These are phyloP conservation scores for Alouatta palliata DNA, from an alignment of 2,113 vertebrate genomes.

Conservation along the genomic window DNA sequence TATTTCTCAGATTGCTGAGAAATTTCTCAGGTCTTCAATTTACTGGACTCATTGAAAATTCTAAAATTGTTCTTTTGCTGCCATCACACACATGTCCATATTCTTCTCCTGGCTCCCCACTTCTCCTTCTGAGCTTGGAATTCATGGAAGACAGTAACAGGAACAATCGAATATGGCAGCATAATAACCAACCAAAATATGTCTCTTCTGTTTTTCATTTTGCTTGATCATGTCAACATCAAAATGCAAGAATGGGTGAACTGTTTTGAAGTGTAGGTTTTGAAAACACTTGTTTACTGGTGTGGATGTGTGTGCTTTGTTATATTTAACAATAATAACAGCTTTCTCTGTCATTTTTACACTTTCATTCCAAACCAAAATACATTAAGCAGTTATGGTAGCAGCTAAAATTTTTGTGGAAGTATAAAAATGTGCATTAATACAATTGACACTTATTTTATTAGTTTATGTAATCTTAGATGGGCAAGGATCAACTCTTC, in stretches of 20 bases:
- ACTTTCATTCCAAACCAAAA: conserved; percentile 37
- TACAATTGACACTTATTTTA: conserved; percentile 22
- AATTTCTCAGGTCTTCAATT: background rate
- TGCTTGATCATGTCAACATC: background rate
- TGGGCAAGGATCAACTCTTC: conserved; percentile 59
- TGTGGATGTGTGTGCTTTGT: background rate
- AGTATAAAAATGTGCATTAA: conserved; percentile 33
- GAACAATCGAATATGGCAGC: conserved; percentile 9
- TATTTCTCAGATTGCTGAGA: conserved; percentile 4
- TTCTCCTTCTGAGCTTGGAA: background rate
- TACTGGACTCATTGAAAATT: conserved; percentile 8
- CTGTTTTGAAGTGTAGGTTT: conserved; percentile 14
- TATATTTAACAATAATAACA: background rate
- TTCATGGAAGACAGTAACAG: background rate
- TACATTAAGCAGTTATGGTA: background rate
- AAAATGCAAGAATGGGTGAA: conserved; percentile 22
- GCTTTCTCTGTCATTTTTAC: conserved; percentile 12
- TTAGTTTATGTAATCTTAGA: conserved; percentile 17
- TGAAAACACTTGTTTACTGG: conserved; percentile 26
- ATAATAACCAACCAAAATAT: conserved; percentile 38
- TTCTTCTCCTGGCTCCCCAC: background rate
- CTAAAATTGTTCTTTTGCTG: background rate
- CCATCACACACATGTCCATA: background rate
- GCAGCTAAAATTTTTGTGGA: conserved; percentile 12
- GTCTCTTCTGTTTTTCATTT: conserved; percentile 49